Evolutionary conservation across 2,113 vertebrate genomes (phyloP), one percentile per base, ranked within the genome.

Genomic region (Pyxicephalus adspersus): DNA sequence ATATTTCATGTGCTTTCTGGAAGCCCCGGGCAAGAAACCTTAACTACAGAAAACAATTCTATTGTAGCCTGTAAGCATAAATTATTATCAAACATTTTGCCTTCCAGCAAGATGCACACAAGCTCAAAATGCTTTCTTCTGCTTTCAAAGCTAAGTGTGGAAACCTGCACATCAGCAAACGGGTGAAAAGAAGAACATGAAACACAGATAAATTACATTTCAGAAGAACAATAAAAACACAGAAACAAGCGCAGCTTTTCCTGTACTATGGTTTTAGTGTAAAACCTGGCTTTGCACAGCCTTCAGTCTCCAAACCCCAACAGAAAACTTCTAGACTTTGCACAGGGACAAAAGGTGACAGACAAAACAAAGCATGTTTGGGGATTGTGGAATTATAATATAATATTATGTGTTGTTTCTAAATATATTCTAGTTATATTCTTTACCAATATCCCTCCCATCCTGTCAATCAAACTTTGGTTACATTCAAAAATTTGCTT

Each of bases 31-130:
- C 68, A 72, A 28, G 55, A 31, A 72, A 57, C 68, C 55, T 29
- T 54, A 26, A 18, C 51, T 72, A 29, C 51, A 31, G 9, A 72
- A 31, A 72, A 26, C 6, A 25, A 19, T 31, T 26, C 51, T 28
- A 22, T 55, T 57, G 68, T 55, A 20, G 25, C 51, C 25, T n/a
- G 13, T 6, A 55, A 28, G 20, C 19, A 4, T 55, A 15, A n/a
- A 6, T n/a, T 55, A 57, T 20, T 55, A 72, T 72, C 68, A 72
- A 72, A 72, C 19, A 72, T 55, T 55, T 17, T 72, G 68, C 68
- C 68, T 55, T 54, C 51, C 3, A 55, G 51, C 68, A n/a, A 72
- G 29, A 72, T 55, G 19, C 20, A 51, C 52, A 72, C 51, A 72
- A 15, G 52, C 23, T 54, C 67, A 72, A 72, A 29, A 55, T 29